Percentiles rank a stretch among this genome's conserved stretches.
phyloP scores from a whole-genome alignment of 2,113 vertebrate species.

The Myanophis thanlyinensis region DNA sequence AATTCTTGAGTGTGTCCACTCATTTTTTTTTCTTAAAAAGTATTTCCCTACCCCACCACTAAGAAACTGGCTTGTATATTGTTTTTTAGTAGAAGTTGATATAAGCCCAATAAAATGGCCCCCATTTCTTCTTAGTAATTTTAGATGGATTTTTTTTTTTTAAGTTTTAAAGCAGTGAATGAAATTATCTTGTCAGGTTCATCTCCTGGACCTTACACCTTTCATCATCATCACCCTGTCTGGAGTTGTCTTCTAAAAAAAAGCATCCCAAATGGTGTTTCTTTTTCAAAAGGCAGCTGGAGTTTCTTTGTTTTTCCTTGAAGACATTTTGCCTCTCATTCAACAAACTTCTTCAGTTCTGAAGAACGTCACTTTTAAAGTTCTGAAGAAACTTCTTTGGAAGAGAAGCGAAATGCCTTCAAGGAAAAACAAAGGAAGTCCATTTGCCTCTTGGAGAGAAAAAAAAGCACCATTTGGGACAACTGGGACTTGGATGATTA shows the following conservation, averaged over 20 bases:
- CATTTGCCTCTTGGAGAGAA: background rate
- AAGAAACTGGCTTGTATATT: background rate
- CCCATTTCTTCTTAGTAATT: background rate
- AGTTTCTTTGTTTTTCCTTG: too few species aligned
- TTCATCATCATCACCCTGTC: constrained; percentile 17
- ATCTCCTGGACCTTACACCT: constrained; percentile 1
- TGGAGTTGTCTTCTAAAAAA: background rate
- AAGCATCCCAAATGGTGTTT: background rate
- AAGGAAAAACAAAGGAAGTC: too few species aligned
- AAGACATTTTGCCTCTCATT: background rate
- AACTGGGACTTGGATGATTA: background rate
- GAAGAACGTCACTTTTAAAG: background rate
- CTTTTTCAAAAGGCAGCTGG: too few species aligned
- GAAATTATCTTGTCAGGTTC: background rate
- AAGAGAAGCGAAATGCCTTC: too few species aligned
- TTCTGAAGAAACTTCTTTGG: too few species aligned
- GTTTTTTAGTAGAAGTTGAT: background rate
- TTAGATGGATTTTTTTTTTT: background rate
- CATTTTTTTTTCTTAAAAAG: background rate
- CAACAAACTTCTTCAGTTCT: background rate
- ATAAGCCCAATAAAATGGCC: background rate
- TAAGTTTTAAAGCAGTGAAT: background rate
- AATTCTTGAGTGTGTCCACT: background rate
- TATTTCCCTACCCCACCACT: background rate
- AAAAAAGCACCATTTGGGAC: background rate